These are phyloP conservation scores for Asarcornis scutulata DNA, from an alignment of 2,113 vertebrate species.

Conservation along the genomic window DNA sequence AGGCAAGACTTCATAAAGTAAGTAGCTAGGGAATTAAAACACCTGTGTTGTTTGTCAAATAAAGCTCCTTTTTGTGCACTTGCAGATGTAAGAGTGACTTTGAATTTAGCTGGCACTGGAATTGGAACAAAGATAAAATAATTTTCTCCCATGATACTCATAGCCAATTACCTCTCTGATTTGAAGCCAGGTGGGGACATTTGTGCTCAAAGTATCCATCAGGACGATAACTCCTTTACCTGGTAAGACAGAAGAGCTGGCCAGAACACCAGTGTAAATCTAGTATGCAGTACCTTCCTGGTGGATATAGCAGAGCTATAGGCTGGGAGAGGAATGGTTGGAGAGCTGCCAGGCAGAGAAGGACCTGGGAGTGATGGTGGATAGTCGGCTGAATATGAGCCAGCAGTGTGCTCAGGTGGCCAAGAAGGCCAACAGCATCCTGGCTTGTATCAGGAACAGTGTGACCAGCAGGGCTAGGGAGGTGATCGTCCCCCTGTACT, in stretches of 20 bases:
- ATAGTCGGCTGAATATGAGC: no score
- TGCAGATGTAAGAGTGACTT: not conserved
- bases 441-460: no score
- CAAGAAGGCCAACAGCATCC: no score
- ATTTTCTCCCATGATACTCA: not conserved
- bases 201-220: not conserved
- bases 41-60: not conserved
- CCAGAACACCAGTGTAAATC: not conserved
- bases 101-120: not conserved
- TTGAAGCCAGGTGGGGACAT: constrained; percentile 9
- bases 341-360: no score
- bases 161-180: constrained; percentile 7
- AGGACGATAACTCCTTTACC: not conserved
- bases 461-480: no score
- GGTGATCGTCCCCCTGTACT: no score
- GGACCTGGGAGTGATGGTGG: no score
- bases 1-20: not conserved
- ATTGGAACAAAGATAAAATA: not conserved
- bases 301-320: no score
- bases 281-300: not conserved
- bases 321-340: no score
- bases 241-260: not conserved
- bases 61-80: not conserved
- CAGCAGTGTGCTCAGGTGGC: no score
- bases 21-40: not conserved